phyloP scores from a whole-genome alignment of 2,888 invertebrate genomes.

The Omphaloscelis lunosa region DNA sequence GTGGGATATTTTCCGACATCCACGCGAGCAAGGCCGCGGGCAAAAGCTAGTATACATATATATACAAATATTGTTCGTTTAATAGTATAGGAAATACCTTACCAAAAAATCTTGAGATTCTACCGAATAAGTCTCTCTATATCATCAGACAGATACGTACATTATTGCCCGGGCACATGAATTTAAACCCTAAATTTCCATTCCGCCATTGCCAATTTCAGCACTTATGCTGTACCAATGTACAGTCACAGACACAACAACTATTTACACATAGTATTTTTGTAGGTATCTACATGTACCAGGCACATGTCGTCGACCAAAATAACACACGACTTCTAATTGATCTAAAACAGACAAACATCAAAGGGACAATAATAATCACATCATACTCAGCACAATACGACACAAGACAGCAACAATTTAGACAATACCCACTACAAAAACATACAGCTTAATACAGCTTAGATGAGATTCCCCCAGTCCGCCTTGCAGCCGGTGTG shows the following conservation, averaged over 20 bases:
- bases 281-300: background rate
- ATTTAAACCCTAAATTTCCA: background rate
- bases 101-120: too few relatives aligned
- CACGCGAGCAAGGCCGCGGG: too few relatives aligned
- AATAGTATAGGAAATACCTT: too few relatives aligned
- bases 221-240: background rate
- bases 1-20: too few relatives aligned
- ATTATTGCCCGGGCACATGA: too few relatives aligned
- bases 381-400: background rate
- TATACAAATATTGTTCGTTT: too few relatives aligned
- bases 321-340: background rate
- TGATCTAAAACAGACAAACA: background rate
- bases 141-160: background rate
- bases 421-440: conserved; percentile 15
- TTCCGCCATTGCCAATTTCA: too few relatives aligned
- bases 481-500: conserved; percentile 9
- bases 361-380: conserved; percentile 10
- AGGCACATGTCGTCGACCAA: too few relatives aligned
- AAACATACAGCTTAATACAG: conserved; percentile 24
- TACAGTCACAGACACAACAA: background rate
- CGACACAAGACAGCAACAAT: background rate
- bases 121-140: background rate
- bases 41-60: too few relatives aligned
- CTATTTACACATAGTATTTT: background rate
- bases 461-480: conserved; percentile 49